Conservation (phyloP, 2,797 vertebrate species). For the Rhadinocentrus ornatus region DNA sequence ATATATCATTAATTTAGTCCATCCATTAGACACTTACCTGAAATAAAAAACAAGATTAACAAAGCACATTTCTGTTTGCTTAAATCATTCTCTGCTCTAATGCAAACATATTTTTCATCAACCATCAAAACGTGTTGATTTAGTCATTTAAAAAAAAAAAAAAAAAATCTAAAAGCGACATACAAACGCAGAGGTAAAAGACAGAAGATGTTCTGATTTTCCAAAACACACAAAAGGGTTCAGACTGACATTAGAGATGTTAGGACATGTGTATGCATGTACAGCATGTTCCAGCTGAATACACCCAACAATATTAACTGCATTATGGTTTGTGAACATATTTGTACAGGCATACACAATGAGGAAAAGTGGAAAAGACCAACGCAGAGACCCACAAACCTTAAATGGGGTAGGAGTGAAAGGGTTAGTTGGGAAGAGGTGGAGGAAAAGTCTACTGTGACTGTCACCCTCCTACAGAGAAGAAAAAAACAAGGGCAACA, state of each 20-base stretch:
- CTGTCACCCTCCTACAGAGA: conserved; percentile 91
- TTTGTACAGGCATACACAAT: conserved; percentile 43
- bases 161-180: conserved; percentile 6
- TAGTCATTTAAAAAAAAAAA: background rate
- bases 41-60: conserved; percentile 10
- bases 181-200: background rate
- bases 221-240: conserved; percentile 25
- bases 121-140: conserved; percentile 17
- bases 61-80: conserved; percentile 20
- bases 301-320: background rate
- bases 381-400: conserved; percentile 89
- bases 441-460: conserved; percentile 92
- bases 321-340: background rate
- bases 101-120: background rate
- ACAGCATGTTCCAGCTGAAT: conserved; percentile 16
- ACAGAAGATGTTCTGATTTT: conserved; percentile 34
- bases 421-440: conserved; percentile 96
- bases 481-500: conserved; percentile 86
- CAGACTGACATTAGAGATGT: conserved; percentile 33
- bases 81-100: background rate
- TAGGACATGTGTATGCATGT: conserved; percentile 51
- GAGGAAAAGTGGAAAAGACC: conserved; percentile 36
- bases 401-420: conserved; percentile 98
- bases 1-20: conserved; percentile 9
- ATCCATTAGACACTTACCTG: conserved; percentile 58